Percentiles rank a stretch among this genome's conserved stretches.
These are phyloP conservation scores for Ectropis crepuscularia DNA, from an alignment of 2,888 invertebrate genomes.

Conservation along the genomic window DNA sequence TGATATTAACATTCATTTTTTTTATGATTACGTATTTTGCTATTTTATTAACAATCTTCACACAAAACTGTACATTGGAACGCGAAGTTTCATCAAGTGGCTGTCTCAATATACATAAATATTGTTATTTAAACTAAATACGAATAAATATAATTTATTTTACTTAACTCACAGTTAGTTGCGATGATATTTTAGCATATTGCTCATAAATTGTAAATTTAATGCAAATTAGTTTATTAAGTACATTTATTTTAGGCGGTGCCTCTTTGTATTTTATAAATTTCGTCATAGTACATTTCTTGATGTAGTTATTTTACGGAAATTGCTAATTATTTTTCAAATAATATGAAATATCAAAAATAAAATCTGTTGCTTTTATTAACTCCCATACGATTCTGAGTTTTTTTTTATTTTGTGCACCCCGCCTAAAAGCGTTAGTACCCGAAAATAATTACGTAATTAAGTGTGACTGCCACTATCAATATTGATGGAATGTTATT, in stretches of 20 bases:
- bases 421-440: constrained; percentile 5
- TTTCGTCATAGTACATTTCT: too few relatives aligned
- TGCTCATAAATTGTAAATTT: not conserved
- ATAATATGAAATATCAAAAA: too few relatives aligned
- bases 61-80: constrained; percentile 4
- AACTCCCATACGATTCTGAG: too few relatives aligned
- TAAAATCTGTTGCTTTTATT: too few relatives aligned
- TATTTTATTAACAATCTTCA: constrained; percentile 16
- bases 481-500: constrained; percentile 25
- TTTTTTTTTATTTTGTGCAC: too few relatives aligned
- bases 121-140: too few relatives aligned
- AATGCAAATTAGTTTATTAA: not conserved
- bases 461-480: constrained; percentile 12
- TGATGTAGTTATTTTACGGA: too few relatives aligned
- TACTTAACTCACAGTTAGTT: not conserved
- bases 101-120: not conserved
- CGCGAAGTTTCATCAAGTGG: constrained; percentile 9
- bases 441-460: constrained; percentile 1
- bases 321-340: too few relatives aligned
- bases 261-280: not conserved
- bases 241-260: not conserved
- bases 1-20: constrained; percentile 40
- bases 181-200: constrained; percentile 5
- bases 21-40: constrained; percentile 47
- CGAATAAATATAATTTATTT: not conserved